These are phyloP conservation scores for Hestina assimilis DNA, from an alignment of 1,140 invertebrate species.

Conservation along the genomic window DNA sequence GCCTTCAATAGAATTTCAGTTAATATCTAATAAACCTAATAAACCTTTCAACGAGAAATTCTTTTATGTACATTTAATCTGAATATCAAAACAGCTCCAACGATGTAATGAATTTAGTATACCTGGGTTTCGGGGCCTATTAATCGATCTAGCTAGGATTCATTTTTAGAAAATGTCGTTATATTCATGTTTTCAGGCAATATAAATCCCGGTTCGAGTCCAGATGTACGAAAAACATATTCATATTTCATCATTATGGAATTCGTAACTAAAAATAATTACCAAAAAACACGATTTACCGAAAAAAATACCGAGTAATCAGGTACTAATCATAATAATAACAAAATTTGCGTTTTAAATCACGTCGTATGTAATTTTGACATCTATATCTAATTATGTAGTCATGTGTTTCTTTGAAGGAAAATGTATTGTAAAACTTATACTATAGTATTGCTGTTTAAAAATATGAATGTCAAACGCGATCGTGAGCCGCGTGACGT, in stretches of 20 bases:
- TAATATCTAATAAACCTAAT: no score
- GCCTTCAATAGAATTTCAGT: neutral
- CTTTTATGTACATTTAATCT: no score
- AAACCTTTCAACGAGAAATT: no score
- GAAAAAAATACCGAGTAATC: neutral
- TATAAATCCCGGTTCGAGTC: no score
- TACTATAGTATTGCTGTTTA: neutral
- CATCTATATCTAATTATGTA: conserved; percentile 22
- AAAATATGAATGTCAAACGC: conserved; percentile 10
- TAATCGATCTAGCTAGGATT: no score
- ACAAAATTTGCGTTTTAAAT: conserved; percentile 4
- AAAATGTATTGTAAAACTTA: conserved; percentile 6
- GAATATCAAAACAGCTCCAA: no score
- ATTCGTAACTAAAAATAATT: neutral
- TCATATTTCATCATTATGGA: no score
- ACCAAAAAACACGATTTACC: no score
- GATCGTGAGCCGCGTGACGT: conserved; percentile 18
- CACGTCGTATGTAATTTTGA: conserved; percentile 9
- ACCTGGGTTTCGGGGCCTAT: no score
- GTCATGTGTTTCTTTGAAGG: conserved; percentile 16
- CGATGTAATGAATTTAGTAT: no score
- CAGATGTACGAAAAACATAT: neutral
- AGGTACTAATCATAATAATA: conserved; percentile 1
- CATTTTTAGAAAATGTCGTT: no score
- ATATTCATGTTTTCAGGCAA: no score